Evolutionary conservation across 64 coral and sea anemone species (phyloP).

Genomic region (Montipora cactus): DNA sequence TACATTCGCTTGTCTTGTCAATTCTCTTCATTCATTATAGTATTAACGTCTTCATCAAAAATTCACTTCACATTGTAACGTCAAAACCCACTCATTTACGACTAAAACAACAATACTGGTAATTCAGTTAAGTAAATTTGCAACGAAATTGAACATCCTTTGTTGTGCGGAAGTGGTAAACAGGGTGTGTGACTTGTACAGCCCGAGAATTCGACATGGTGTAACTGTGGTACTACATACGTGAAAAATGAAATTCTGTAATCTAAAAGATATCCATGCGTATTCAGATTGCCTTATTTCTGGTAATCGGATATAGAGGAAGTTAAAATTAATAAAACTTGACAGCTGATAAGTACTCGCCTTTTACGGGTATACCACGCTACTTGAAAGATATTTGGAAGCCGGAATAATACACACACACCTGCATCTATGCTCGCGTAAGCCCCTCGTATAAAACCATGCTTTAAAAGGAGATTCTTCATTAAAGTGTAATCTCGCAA

Average conservation of each 20-base stretch:
- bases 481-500: not conserved
- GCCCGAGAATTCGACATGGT: too few relatives aligned
- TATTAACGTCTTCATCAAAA: not conserved
- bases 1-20: too few relatives aligned
- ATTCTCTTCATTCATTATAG: too few relatives aligned
- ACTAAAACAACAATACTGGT: not conserved
- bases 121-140: conserved; percentile 1
- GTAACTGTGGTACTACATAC: not conserved
- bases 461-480: not conserved
- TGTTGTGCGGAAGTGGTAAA: not conserved
- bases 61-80: not conserved
- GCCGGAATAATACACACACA: not conserved
- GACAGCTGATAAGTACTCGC: conserved; percentile 2
- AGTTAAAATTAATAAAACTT: not conserved
- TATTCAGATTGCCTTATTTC: not conserved
- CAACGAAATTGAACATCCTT: not conserved
- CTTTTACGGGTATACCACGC: conserved; percentile 6
- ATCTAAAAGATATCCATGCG: not conserved
- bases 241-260: not conserved
- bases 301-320: conserved; percentile 16
- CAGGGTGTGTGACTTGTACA: not conserved
- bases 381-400: not conserved
- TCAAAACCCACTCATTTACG: not conserved
- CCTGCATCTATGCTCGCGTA: not conserved
- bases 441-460: not conserved